Evolutionary conservation across 2,113 vertebrate species (phyloP).

Genomic region (Petrocephalus microphthalmus): DNA sequence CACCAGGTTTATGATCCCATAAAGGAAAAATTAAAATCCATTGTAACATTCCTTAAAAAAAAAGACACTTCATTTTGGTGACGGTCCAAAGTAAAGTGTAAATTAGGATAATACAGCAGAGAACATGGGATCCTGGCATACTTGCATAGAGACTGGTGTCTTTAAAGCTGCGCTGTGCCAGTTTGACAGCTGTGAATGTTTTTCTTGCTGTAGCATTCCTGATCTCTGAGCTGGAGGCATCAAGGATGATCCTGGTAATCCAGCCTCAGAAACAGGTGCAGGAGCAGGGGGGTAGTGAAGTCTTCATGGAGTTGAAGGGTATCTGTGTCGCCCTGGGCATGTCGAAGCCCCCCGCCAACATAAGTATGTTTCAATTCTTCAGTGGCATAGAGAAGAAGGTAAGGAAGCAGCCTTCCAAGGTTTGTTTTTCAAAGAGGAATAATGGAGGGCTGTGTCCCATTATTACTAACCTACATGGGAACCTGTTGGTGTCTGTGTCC

Average conservation of each 20-base stretch:
- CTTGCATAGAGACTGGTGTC: background rate
- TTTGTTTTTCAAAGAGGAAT: background rate
- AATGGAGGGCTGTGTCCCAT: background rate
- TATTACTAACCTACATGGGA: background rate
- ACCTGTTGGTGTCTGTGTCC: background rate
- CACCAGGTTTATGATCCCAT: background rate
- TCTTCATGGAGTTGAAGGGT: constrained; percentile 89
- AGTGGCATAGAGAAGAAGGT: constrained; percentile 98
- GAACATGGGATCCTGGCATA: background rate
- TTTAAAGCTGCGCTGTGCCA: background rate
- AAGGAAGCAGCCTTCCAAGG: background rate
- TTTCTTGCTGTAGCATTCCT: constrained; percentile 71
- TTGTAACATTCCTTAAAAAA: background rate
- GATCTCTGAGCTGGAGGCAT: constrained; percentile 93
- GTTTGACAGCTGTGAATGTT: background rate
- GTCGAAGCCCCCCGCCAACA: constrained; percentile 96
- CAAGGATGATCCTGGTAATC: constrained; percentile 85
- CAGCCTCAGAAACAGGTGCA: constrained; percentile 75
- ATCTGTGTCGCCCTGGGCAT: constrained; percentile 94
- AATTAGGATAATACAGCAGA: background rate
- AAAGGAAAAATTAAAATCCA: background rate
- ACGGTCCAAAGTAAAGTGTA: background rate
- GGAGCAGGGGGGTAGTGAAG: constrained; percentile 77
- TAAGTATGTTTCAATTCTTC: constrained; percentile 99
- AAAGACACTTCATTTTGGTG: background rate